Evolutionary conservation across 2,888 invertebrate genomes (phyloP), one percentile per base, ranked within the genome.

Genomic region (Scaptomyza tumidula): DNA sequence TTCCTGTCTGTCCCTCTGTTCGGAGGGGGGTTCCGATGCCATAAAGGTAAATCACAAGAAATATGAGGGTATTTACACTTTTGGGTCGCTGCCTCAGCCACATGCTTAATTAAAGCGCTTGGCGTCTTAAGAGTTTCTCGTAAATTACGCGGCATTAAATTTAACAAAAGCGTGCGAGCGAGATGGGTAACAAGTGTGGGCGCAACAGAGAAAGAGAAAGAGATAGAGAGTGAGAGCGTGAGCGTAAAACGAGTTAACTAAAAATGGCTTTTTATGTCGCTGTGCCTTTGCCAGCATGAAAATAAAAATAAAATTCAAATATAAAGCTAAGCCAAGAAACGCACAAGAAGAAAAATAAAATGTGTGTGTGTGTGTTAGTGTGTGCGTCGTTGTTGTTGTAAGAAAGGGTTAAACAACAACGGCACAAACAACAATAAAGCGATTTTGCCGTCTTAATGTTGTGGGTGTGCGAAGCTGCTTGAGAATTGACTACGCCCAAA

Each of bases 51-150:
- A 84, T 86, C 83, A 84, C 77, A 81, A 79, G 86, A 84, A 84
- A 84, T 86, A 84, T 84, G 83, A 84, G 86, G 83, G 83, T 86
- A 86, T 84, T 83, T 86, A 84, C 83, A 79, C 84, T 84, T 86
- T 81, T 82, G 85, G 83, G 84, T 86, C 84, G 86, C 84, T 83
- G 86, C 83, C 75, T 71, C 82, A 79, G 86, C 83, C 86, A 85
- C 86, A 86, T 88, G 86, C 86, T 86, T 86, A 86, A 86, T 86
- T 86, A 86, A 86, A 88, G 86, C 88, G 74, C 85, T 86, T 79
- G 78, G 75, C 80, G 71, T 84, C 83, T 85, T 86, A 83, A 87
- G 85, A 83, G 81, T 81, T 75, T 78, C 80, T 86, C 86, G 86
- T 86, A 86, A 86, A 86, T 86, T 84, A 86, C 84, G 75, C 74